A percentile compares a stretch with the other conserved stretches of the same genome.
These are phyloP conservation scores for Saccostrea echinata DNA, from an alignment of 1,140 invertebrate genomes.

Conservation along the genomic window DNA sequence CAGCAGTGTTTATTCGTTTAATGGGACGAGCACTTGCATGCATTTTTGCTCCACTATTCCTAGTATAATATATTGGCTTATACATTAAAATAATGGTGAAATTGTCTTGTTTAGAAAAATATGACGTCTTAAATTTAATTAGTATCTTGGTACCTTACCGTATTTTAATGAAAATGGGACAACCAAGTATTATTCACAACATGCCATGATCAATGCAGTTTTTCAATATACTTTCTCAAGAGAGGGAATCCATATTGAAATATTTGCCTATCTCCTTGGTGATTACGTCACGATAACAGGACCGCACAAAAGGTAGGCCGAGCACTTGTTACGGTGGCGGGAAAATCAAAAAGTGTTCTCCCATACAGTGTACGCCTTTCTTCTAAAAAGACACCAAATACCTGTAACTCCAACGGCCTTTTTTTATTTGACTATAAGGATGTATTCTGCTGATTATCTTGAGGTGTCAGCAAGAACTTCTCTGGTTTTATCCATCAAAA, in stretches of 20 bases:
- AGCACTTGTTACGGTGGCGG: background rate
- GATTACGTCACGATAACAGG: slow-evolving; percentile 52
- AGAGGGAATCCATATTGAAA: slow-evolving; percentile 58
- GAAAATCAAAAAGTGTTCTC: background rate
- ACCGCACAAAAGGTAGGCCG: background rate
- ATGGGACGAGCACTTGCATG: slow-evolving; percentile 1
- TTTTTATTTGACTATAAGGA: no score
- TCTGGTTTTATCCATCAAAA: no score
- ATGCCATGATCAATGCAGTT: background rate
- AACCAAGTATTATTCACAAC: background rate
- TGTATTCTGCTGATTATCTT: no score
- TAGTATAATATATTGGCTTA: no score
- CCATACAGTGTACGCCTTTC: no score
- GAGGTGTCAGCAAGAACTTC: no score
- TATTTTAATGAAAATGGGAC: background rate
- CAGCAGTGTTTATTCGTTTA: background rate
- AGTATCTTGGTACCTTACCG: background rate
- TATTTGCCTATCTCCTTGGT: slow-evolving; percentile 67
- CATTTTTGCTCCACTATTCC: no score
- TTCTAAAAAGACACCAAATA: no score
- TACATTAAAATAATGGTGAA: no score
- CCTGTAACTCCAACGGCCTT: no score
- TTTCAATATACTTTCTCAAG: background rate
- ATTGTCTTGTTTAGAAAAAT: background rate
- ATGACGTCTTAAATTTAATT: background rate